Percentiles rank a stretch among this genome's conserved stretches.
phyloP scores from a whole-genome alignment of 2,888 invertebrate species.

The Drosophila siamana region DNA sequence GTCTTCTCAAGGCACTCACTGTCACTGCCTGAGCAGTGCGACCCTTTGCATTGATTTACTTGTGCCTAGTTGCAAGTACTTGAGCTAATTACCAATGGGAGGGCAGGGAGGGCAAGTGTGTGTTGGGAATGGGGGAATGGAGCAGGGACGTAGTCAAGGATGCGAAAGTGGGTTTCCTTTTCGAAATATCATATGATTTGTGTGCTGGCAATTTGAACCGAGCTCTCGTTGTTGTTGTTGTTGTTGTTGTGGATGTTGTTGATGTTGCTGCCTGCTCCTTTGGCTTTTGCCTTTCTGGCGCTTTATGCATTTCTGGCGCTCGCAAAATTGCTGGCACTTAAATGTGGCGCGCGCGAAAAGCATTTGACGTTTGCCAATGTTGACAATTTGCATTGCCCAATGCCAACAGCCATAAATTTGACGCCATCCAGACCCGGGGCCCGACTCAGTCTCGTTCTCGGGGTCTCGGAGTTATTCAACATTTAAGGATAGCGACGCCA shows the following conservation, averaged over 20 bases:
- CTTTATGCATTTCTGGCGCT: conserved; percentile 55
- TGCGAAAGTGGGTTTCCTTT: background rate
- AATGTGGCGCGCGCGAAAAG: conserved; percentile 47
- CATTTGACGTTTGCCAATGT: conserved; percentile 63
- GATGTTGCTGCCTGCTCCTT: conserved; percentile 3
- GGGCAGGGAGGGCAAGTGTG: too few relatives aligned
- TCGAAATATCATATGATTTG: conserved; percentile 38
- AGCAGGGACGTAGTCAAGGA: conserved; percentile 2
- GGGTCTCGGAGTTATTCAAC: background rate
- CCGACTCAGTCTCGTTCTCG: too few relatives aligned
- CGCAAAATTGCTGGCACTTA: conserved; percentile 58
- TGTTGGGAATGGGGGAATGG: background rate
- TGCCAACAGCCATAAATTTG: conserved; percentile 75
- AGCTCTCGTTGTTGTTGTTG: background rate
- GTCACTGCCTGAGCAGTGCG: background rate
- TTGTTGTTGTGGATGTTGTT: background rate
- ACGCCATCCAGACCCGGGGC: conserved; percentile 60
- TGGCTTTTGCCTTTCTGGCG: conserved; percentile 6
- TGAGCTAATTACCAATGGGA: conserved; percentile 20
- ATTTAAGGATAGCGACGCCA: background rate
- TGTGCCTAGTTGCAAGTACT: background rate
- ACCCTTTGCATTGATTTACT: conserved; percentile 5
- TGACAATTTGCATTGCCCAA: conserved; percentile 63
- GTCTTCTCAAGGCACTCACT: too few relatives aligned
- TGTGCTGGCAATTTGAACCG: conserved; percentile 19